Conservation (phyloP, 1,140 invertebrate genomes). For the Drosophila murphyi region DNA sequence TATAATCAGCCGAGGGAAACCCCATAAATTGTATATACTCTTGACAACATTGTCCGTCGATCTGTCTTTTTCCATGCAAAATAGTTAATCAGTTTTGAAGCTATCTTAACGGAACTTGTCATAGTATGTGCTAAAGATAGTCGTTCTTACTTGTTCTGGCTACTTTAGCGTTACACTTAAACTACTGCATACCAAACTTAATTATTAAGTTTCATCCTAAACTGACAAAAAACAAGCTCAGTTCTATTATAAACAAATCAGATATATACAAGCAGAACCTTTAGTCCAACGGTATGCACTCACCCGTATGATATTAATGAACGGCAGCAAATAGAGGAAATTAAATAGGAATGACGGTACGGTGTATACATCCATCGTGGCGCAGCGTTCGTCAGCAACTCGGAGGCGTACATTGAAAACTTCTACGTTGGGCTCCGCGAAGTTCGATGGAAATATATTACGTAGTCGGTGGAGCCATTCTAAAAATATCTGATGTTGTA, state of each 20-base stretch:
- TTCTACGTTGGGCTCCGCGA: constrained; percentile 37
- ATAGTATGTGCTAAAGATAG: too few relatives aligned
- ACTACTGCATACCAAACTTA: too few relatives aligned
- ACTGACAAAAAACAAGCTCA: too few relatives aligned
- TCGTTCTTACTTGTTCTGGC: too few relatives aligned
- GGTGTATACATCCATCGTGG: constrained; percentile 18
- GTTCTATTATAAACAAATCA: too few relatives aligned
- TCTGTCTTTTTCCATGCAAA: too few relatives aligned
- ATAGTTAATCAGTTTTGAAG: too few relatives aligned
- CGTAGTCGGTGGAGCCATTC: constrained; percentile 51
- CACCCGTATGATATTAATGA: constrained; percentile 65
- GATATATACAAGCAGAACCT: neutral
- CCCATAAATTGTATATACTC: too few relatives aligned
- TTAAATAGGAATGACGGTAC: constrained; percentile 64
- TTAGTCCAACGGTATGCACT: constrained; percentile 14
- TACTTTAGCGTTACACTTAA: too few relatives aligned
- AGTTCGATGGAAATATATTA: neutral
- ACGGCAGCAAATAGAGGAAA: constrained; percentile 64
- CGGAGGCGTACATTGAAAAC: constrained; percentile 44
- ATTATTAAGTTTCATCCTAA: too few relatives aligned
- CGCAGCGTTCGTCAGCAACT: constrained; percentile 43
- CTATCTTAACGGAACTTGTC: too few relatives aligned
- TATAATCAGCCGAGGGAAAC: neutral
- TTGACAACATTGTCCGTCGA: too few relatives aligned
- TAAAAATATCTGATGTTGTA: constrained; percentile 62